These are phyloP conservation scores for Tympanuchus pallidicinctus DNA, from an alignment of 2,113 vertebrate species.

Conservation along the genomic window DNA sequence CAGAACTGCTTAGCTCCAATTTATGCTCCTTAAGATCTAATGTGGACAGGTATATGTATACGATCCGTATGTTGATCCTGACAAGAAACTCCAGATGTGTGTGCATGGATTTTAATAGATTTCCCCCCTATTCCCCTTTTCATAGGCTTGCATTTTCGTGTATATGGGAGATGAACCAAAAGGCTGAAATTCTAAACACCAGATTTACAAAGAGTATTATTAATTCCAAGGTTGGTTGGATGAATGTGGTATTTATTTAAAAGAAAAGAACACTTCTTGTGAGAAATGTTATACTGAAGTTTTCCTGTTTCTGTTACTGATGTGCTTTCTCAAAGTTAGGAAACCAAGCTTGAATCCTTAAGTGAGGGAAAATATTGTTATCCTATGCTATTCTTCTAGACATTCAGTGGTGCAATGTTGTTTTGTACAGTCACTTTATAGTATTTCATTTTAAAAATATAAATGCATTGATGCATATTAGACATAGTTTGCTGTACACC, in stretches of 20 bases:
- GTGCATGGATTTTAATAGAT: neutral
- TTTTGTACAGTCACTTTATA: neutral
- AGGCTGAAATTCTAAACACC: conserved; percentile 91
- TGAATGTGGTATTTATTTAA: neutral
- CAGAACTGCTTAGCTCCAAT: conserved; percentile 96
- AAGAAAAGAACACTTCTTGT: neutral
- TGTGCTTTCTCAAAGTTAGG: neutral
- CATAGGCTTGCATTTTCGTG: conserved; percentile 94
- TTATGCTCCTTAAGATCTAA: conserved; percentile 93
- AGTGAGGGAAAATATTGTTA: neutral
- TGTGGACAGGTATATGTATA: conserved; percentile 89
- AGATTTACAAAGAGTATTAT: conserved; percentile 95
- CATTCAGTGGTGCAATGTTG: neutral
- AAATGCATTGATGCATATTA: neutral
- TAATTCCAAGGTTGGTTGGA: conserved; percentile 90
- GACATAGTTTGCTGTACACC: neutral
- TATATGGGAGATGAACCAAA: conserved; percentile 94
- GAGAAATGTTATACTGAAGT: neutral
- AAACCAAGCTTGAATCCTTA: neutral
- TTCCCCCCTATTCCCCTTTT: neutral
- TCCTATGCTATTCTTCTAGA: neutral
- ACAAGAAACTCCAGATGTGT: neutral
- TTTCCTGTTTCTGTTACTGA: neutral
- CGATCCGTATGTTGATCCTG: neutral
- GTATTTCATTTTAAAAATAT: neutral